Percentiles rank a stretch among this genome's conserved stretches.
These are phyloP conservation scores for Drosophila ananassae DNA, from an alignment of 1,140 invertebrate species.

Conservation along the genomic window DNA sequence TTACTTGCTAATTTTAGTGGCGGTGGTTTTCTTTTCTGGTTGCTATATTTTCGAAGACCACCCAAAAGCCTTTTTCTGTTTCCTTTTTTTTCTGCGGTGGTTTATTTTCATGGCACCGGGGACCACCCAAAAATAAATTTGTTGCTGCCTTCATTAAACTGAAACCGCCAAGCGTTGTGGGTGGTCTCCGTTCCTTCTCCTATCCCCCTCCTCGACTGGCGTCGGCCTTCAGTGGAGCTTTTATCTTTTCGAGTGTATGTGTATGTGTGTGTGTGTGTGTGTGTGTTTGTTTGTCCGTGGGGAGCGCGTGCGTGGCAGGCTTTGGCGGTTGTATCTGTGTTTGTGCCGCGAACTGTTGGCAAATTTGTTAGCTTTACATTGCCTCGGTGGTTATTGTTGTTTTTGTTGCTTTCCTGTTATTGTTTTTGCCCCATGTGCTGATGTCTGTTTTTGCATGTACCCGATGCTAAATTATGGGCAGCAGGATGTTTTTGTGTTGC, in stretches of 20 bases:
- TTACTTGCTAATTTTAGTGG: constrained; percentile 45
- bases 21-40: constrained; percentile 21
- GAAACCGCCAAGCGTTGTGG: constrained; percentile 70
- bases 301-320: constrained; percentile 76
- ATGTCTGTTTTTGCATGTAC: constrained; percentile 80
- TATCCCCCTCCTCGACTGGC: constrained; percentile 5
- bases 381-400: constrained; percentile 45
- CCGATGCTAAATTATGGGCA: constrained; percentile 71
- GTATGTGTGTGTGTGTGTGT: constrained; percentile 29
- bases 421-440: constrained; percentile 42
- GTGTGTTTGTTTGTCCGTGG: constrained; percentile 23
- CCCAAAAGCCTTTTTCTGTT: constrained; percentile 43
- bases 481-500: constrained; percentile 55
- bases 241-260: constrained; percentile 22
- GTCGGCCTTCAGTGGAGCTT: constrained; percentile 71
- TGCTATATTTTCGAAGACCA: constrained; percentile 45
- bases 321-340: constrained; percentile 37
- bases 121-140: constrained; percentile 72
- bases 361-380: constrained; percentile 76
- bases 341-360: constrained; percentile 71
- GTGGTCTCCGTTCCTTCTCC: constrained; percentile 42
- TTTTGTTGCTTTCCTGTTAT: constrained; percentile 14
- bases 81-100: constrained; percentile 31
- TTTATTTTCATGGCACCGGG: constrained; percentile 60
- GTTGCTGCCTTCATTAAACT: constrained; percentile 75